Base-by-base conservation (phyloP, 2,797 vertebrate species). In the Simalia tracyae region DNA sequence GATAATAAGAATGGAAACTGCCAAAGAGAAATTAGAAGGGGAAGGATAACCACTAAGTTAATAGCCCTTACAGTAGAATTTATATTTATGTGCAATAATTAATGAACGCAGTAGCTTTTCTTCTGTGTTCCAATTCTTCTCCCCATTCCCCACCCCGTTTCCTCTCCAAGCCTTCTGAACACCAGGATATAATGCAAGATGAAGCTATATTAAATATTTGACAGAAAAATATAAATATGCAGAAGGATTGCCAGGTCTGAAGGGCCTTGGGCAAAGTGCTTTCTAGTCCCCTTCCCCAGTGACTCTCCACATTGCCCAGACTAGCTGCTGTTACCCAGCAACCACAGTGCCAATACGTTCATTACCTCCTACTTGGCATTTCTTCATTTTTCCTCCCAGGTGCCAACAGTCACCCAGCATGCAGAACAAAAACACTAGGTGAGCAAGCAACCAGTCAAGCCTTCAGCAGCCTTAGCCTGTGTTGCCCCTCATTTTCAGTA, bases 21-120 rank as follows among this genome's bases (percentile, higher is more conserved):
- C 57, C 64, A 46, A 93, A 94, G 93, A 19, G 42, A 93, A 94
- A 95, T 60, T 12, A 86, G 10, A 92, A 89, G 22, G 86, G 92
- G 90, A 4, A 91, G 87, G 12, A 4, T 4, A 92, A 22, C 66
- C 28, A 84, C 0, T 0, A n/a, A 9, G 61, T 91, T 92, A 95
- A 91, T 84, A 94, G 46, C 59, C 64, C 63, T 90, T 81, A 26
- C 2, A 88, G 5, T 81, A 76, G 60, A 88, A 60, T 81, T 84
- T 81, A 14, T 15, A 68, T 81, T 72, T n/a, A 7, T 86, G 10
- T 85, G 54, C 28, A 26, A 28, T 17, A 90, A 90, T 17, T 31
- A 93, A 93, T 64, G 57, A 93, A 90, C 10, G 61, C 2, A 22
- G 9, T 36, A 28, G 86, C 50, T 94, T 22, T 46, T 92, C 72